These are phyloP conservation scores for Passer montanus DNA, from an alignment of 2,113 vertebrate species.

Conservation along the genomic window DNA sequence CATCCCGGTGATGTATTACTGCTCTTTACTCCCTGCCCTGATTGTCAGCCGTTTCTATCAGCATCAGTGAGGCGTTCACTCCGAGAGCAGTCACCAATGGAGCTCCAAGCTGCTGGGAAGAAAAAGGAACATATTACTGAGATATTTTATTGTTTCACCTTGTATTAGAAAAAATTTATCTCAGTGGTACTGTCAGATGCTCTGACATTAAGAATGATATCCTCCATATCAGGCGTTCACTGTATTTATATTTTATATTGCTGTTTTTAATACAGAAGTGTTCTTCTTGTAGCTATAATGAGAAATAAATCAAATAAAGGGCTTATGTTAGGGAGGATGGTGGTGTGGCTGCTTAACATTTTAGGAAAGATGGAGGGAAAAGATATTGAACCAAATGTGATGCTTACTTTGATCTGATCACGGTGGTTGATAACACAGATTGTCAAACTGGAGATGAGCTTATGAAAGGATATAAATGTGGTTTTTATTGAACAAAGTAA, in stretches of 20 bases:
- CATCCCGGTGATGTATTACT: neutral
- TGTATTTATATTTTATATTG: neutral
- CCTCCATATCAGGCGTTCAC: neutral
- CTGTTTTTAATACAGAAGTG: neutral
- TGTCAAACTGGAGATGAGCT: conserved; percentile 60
- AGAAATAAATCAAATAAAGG: neutral
- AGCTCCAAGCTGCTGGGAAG: neutral
- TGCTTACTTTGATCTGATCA: conserved; percentile 55
- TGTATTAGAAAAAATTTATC: neutral
- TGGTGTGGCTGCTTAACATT: conserved; percentile 21
- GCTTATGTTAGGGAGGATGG: neutral
- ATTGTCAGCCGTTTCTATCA: neutral
- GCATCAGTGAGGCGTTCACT: neutral
- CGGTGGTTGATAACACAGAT: conserved; percentile 39
- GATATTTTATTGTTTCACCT: neutral
- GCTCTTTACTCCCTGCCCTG: neutral
- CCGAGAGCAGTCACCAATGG: neutral
- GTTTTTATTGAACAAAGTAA: conserved; percentile 67
- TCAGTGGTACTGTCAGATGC: neutral
- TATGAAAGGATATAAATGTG: conserved; percentile 67
- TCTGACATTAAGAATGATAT: neutral
- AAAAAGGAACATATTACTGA: neutral
- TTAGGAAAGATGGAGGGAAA: conserved; percentile 33
- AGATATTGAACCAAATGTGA: conserved; percentile 35
- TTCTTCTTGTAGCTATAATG: neutral